phyloP scores from a whole-genome alignment of 2,797 vertebrate genomes.

The Malacoraja senta region DNA sequence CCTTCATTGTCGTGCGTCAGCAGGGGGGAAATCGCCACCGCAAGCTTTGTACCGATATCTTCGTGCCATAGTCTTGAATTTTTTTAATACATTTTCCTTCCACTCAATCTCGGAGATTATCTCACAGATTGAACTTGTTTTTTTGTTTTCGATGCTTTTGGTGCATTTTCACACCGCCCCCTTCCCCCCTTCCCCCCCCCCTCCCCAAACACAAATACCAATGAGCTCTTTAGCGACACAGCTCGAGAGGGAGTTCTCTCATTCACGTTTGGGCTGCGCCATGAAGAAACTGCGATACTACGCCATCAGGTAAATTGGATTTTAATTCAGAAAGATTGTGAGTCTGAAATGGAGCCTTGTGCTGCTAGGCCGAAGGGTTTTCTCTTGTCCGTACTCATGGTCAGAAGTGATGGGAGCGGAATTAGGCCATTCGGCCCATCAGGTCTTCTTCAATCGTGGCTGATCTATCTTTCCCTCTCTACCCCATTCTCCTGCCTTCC shows the following conservation, averaged over 20 bases:
- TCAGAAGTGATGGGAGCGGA: no score
- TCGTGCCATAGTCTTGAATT: background rate
- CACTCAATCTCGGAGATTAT: slow-evolving; percentile 21
- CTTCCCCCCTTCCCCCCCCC: no score
- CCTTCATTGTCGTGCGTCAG: background rate
- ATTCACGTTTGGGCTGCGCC: background rate
- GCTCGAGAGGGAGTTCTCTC: background rate
- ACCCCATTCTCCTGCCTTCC: no score
- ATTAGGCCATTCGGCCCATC: no score
- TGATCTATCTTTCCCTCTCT: no score
- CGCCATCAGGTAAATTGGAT: background rate
- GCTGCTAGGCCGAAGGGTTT: no score
- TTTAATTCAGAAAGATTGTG: background rate
- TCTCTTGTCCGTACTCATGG: no score
- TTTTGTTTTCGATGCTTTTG: background rate
- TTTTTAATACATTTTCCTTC: background rate
- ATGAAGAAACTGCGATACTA: background rate
- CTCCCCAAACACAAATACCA: background rate
- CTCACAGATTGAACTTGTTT: background rate
- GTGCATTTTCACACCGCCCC: background rate
- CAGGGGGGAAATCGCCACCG: background rate
- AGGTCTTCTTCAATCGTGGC: no score
- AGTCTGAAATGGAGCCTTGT: no score
- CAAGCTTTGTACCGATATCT: slow-evolving; percentile 2
- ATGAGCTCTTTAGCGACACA: background rate